Conservation (phyloP, 2,113 vertebrate genomes). For the Pholis gunnellus region DNA sequence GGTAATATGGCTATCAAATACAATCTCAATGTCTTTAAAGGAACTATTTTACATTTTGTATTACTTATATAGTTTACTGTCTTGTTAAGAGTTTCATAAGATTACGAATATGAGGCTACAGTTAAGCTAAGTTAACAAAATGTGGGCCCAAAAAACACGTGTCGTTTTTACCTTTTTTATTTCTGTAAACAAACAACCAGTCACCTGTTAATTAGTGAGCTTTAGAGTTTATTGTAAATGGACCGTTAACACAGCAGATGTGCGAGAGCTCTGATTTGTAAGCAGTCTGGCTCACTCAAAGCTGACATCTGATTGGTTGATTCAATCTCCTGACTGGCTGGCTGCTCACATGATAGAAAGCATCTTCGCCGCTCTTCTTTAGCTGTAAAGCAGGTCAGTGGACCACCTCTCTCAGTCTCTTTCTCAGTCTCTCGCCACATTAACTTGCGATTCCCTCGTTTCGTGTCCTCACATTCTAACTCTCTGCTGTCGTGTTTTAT, state of each 20-base stretch:
- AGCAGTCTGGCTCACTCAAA: neutral
- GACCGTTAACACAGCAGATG: constrained; percentile 27
- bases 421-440: constrained; percentile 46
- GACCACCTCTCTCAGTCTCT: constrained; percentile 47
- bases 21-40: neutral
- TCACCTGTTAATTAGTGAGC: neutral
- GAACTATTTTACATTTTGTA: neutral
- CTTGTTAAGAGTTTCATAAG: too few relatives aligned
- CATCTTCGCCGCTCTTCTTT: constrained; percentile 44
- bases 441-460: constrained; percentile 56
- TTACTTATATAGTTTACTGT: neutral
- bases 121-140: too few relatives aligned
- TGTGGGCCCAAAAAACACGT: too few relatives aligned
- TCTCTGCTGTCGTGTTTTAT: constrained; percentile 25
- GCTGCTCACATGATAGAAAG: constrained; percentile 46
- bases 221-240: neutral
- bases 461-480: constrained; percentile 41
- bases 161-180: too few relatives aligned
- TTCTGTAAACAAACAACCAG: neutral
- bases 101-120: neutral
- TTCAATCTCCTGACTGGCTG: constrained; percentile 63
- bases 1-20: neutral
- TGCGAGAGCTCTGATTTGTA: constrained; percentile 13
- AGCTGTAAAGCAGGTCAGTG: constrained; percentile 73
- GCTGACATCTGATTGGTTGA: constrained; percentile 54